Evolutionary conservation across 1,140 invertebrate species (phyloP).

Genomic region (Nasonia longicornis): DNA sequence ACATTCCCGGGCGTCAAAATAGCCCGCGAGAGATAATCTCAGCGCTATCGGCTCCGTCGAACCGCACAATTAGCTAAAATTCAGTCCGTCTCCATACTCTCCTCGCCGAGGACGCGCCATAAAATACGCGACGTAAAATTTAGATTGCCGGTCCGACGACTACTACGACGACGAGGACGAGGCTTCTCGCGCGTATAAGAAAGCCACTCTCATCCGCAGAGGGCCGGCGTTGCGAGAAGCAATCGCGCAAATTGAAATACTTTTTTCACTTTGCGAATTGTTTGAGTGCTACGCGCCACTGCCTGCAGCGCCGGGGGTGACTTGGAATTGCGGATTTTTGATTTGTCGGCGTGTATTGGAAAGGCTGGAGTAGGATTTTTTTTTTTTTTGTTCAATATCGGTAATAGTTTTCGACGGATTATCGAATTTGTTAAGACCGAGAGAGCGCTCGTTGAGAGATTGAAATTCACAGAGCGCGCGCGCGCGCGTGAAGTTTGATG

Average conservation of each 20-base stretch:
- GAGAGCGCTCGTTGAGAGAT: background rate
- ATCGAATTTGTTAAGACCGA: background rate
- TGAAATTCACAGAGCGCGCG: background rate
- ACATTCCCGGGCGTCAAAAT: too few species aligned
- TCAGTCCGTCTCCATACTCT: background rate
- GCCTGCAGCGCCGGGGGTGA: background rate
- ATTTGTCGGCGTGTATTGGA: slow-evolving; percentile 33
- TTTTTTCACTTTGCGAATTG: slow-evolving; percentile 41
- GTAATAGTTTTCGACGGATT: background rate
- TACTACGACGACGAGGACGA: background rate
- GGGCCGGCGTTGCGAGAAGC: background rate
- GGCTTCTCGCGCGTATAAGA: slow-evolving; percentile 9
- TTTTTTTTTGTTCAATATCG: background rate
- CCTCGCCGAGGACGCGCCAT: background rate
- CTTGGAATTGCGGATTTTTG: slow-evolving; percentile 26
- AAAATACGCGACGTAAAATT: slow-evolving; percentile 26
- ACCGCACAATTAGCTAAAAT: slow-evolving; percentile 23
- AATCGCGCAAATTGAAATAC: slow-evolving; percentile 42
- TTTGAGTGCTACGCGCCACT: background rate
- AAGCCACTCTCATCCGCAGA: slow-evolving; percentile 32
- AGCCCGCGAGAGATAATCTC: background rate
- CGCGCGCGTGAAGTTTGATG: background rate
- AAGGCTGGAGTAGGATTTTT: background rate
- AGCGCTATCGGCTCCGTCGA: background rate
- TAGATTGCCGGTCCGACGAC: slow-evolving; percentile 3